A percentile compares a stretch with the other conserved stretches of the same genome.
phyloP scores from a whole-genome alignment of 2,113 vertebrate species.

The Ivindomyrus marchei region DNA sequence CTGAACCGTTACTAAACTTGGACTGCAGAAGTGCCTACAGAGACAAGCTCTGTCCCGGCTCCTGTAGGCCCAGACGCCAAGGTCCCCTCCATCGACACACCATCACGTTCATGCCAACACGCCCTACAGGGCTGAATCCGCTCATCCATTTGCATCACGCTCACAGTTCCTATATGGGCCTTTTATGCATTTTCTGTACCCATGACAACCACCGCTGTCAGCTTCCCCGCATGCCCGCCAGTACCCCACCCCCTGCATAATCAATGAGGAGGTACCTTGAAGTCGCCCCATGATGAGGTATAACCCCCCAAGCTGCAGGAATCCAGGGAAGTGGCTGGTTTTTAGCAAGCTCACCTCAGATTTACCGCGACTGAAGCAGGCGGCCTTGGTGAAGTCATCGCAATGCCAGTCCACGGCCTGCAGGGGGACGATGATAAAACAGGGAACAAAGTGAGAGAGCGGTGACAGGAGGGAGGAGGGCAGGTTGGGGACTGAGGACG shows the following conservation, averaged over 20 bases:
- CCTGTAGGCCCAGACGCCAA: not conserved
- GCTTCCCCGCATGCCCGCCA: not conserved
- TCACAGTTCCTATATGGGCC: not conserved
- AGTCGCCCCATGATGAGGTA: not conserved
- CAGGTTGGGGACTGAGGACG: not conserved
- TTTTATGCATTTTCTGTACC: not conserved
- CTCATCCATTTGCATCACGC: not conserved
- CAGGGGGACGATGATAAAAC: not conserved
- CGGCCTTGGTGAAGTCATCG: slow-evolving; percentile 17
- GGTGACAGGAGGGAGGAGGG: not conserved
- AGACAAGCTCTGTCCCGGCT: not conserved
- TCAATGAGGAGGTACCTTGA: not conserved
- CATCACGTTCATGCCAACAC: not conserved
- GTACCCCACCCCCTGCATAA: no score
- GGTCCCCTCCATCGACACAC: no score
- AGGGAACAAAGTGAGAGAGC: not conserved
- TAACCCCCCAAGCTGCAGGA: not conserved
- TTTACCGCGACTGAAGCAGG: slow-evolving; percentile 22
- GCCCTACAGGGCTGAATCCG: not conserved
- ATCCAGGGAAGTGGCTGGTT: not conserved
- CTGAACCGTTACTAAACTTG: not conserved
- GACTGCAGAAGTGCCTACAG: not conserved
- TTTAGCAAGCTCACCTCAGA: slow-evolving; percentile 15
- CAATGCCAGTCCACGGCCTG: slow-evolving; percentile 18
- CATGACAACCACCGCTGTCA: not conserved